Evolutionary conservation across 2,797 vertebrate species (phyloP).

Genomic region (Sparidentex hasta): DNA sequence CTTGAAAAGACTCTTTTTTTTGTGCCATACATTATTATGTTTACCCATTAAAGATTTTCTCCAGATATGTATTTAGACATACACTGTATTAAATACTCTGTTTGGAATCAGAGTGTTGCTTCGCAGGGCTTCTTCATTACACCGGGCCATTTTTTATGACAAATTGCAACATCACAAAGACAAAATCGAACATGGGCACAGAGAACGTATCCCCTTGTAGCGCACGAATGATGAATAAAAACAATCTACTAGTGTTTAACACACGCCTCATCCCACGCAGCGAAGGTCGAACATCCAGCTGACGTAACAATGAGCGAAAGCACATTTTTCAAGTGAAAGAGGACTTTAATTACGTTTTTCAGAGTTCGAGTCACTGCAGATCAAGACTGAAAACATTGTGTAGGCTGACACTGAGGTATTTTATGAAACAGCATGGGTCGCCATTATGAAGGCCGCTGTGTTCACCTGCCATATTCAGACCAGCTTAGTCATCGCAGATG

Average conservation of each 20-base stretch:
- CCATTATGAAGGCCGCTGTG: constrained; percentile 13
- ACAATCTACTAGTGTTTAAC: not conserved
- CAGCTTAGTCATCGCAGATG: constrained; percentile 30
- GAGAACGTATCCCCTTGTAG: not conserved
- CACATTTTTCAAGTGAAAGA: not conserved
- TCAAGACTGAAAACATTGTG: constrained; percentile 11
- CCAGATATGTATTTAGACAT: not conserved
- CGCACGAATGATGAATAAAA: not conserved
- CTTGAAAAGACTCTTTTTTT: no score
- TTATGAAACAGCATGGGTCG: constrained; percentile 3
- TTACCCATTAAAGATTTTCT: not conserved
- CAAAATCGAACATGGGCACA: not conserved
- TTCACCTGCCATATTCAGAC: constrained; percentile 18
- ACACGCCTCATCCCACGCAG: not conserved
- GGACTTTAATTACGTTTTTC: constrained; percentile 10
- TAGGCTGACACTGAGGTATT: constrained; percentile 17
- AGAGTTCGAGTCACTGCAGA: not conserved
- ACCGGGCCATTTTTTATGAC: no score
- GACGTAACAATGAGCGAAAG: not conserved
- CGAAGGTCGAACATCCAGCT: not conserved
- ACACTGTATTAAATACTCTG: not conserved
- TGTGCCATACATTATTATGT: not conserved
- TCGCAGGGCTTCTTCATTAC: not conserved
- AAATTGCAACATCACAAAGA: not conserved
- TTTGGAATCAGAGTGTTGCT: not conserved